Evolutionary conservation across 1,140 invertebrate species (phyloP).

Genomic region (Platorchestia sp.): DNA sequence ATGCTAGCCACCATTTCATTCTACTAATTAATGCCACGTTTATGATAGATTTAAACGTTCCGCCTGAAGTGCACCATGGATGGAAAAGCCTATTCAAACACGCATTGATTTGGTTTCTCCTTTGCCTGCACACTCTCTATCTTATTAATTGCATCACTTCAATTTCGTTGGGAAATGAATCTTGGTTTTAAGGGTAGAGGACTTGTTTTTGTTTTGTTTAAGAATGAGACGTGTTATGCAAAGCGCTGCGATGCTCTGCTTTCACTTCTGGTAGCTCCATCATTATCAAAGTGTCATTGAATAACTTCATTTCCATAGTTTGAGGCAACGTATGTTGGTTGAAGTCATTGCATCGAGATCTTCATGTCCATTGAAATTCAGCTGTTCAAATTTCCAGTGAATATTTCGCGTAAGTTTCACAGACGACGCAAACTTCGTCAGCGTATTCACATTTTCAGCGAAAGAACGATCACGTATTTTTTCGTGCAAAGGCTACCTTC

Average conservation of each 20-base stretch:
- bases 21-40: background rate
- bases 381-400: background rate
- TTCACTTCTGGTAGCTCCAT: background rate
- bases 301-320: background rate
- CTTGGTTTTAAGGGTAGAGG: conserved; percentile 47
- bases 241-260: background rate
- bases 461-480: background rate
- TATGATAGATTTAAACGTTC: background rate
- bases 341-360: background rate
- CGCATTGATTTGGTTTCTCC: conserved; percentile 6
- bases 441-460: background rate
- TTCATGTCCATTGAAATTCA: background rate
- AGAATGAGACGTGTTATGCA: background rate
- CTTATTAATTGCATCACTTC: background rate
- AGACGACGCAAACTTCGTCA: background rate
- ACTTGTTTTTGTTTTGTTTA: conserved; percentile 31
- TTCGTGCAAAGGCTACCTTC: background rate
- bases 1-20: background rate
- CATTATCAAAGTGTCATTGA: background rate
- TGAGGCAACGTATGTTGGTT: background rate
- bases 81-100: conserved; percentile 6
- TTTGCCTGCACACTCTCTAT: background rate
- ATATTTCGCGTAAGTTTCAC: background rate
- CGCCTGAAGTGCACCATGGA: background rate
- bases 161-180: background rate